These are phyloP conservation scores for Phymanthus crucifer DNA, from an alignment of 92 coral and sea anemone genomes.

Conservation along the genomic window DNA sequence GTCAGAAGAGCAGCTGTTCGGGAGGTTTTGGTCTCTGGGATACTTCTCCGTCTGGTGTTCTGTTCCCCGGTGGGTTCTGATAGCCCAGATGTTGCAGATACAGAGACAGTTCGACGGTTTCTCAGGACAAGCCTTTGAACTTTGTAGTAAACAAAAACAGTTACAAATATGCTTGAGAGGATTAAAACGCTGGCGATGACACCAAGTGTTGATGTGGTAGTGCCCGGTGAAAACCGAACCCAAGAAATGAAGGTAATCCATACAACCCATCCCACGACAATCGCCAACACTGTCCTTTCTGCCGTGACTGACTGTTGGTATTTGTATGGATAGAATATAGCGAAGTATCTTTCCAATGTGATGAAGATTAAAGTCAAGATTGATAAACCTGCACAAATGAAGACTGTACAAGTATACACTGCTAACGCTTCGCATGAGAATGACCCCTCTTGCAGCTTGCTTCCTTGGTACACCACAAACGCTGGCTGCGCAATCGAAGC, in stretches of 20 bases:
- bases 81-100: slow-evolving; percentile 17
- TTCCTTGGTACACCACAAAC: slow-evolving; percentile 68
- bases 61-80: slow-evolving; percentile 17
- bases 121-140: slow-evolving; percentile 53
- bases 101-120: slow-evolving; percentile 35
- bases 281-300: slow-evolving; percentile 24
- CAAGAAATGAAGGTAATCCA: slow-evolving; percentile 52
- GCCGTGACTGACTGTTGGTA: slow-evolving; percentile 56
- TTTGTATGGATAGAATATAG: slow-evolving; percentile 72
- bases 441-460: slow-evolving; percentile 39
- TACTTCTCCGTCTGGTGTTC: slow-evolving; percentile 10
- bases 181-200: slow-evolving; percentile 53
- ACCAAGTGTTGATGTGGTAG: slow-evolving; percentile 43
- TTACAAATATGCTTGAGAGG: slow-evolving; percentile 45
- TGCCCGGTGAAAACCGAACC: slow-evolving; percentile 52
- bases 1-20: slow-evolving; percentile 62
- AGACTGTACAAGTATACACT: slow-evolving; percentile 54
- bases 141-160: slow-evolving; percentile 56
- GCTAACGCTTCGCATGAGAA: slow-evolving; percentile 67
- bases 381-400: slow-evolving; percentile 67
- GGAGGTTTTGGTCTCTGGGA: slow-evolving; percentile 65
- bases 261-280: slow-evolving; percentile 52
- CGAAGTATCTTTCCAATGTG: slow-evolving; percentile 69
- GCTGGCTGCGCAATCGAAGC: slow-evolving; percentile 61
- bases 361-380: slow-evolving; percentile 63